Conservation (phyloP, 2,888 invertebrate genomes). For the Gastracanthus pulcherrimus region DNA sequence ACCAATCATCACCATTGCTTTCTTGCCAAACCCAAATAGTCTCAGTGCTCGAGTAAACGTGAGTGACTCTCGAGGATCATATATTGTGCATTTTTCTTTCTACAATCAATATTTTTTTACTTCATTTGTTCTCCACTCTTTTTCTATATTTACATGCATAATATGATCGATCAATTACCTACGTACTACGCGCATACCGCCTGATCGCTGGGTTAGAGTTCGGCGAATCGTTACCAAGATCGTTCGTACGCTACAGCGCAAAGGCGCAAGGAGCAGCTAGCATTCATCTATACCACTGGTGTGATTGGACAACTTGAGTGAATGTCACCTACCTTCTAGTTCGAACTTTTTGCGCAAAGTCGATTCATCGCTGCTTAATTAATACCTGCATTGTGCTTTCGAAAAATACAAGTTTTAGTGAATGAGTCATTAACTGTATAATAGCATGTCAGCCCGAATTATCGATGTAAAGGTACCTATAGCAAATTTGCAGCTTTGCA, state of each 20-base stretch:
- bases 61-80: conserved; percentile 73
- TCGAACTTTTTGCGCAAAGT: neutral
- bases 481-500: neutral
- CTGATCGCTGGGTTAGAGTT: conserved; percentile 68
- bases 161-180: conserved; percentile 24
- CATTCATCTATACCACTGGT: neutral
- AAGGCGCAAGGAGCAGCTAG: neutral
- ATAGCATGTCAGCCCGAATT: neutral
- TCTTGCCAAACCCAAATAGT: conserved; percentile 71
- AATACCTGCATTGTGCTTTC: neutral
- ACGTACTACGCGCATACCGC: conserved; percentile 67
- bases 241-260: conserved; percentile 41
- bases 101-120: neutral
- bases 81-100: conserved; percentile 66
- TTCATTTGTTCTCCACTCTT: neutral
- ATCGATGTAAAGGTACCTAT: neutral
- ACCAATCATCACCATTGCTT: conserved; percentile 74
- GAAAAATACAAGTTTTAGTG: neutral
- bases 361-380: neutral
- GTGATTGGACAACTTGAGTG: neutral
- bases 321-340: neutral
- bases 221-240: conserved; percentile 62
- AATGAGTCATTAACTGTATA: neutral
- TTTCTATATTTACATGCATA: conserved; percentile 20
- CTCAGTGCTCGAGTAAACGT: conserved; percentile 70